Evolutionary conservation across 1,140 invertebrate genomes (phyloP).

Genomic region (Teleogryllus occipitalis): DNA sequence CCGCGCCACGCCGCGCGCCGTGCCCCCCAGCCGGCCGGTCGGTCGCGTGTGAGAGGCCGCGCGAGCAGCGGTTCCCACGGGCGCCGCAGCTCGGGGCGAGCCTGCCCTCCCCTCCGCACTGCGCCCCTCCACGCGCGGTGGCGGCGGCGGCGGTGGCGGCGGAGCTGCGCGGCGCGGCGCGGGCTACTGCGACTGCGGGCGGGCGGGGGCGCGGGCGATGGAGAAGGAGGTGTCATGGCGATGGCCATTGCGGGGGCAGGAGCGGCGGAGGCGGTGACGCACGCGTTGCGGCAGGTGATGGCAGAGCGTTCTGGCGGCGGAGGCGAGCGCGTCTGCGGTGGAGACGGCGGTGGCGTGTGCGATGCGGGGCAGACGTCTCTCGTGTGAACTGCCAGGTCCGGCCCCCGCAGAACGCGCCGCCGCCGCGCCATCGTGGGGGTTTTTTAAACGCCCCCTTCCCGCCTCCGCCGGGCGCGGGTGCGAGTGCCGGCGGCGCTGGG

Average conservation of each 20-base stretch:
- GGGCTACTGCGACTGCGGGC: background rate
- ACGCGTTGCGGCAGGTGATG: background rate
- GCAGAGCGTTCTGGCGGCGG: too few species aligned
- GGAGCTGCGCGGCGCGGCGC: too few species aligned
- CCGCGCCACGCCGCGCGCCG: too few species aligned
- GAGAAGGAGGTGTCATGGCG: too few species aligned
- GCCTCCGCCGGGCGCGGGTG: too few species aligned
- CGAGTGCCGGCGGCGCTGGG: too few species aligned
- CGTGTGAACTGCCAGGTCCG: background rate
- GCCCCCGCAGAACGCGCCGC: background rate
- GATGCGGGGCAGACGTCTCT: background rate
- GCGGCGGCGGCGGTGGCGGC: too few species aligned
- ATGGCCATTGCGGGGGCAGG: too few species aligned
- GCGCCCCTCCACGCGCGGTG: background rate
- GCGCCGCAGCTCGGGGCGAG: background rate
- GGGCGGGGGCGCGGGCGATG: too few species aligned
- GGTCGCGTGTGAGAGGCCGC: background rate
- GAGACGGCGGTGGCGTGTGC: background rate
- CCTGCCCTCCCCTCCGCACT: background rate
- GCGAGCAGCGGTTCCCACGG: background rate
- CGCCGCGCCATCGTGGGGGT: background rate
- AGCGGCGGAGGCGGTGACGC: too few species aligned
- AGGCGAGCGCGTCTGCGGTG: background rate
- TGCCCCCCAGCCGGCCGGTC: background rate
- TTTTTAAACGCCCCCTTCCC: too few species aligned